phyloP scores from a whole-genome alignment of 2,113 vertebrate species.

The Leptocoma aspasia region DNA sequence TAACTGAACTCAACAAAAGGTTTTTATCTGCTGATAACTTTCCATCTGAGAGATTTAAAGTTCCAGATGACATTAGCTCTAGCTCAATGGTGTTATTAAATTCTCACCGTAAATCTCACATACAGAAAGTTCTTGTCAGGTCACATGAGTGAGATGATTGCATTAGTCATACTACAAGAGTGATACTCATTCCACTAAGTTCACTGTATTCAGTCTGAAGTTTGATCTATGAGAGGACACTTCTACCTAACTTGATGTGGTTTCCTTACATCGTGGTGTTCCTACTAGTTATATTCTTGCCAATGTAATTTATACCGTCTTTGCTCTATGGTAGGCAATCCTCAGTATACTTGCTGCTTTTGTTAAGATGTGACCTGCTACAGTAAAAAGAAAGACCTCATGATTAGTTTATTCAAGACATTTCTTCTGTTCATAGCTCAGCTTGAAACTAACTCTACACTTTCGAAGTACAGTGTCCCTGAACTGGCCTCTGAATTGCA shows the following conservation, averaged over 20 bases:
- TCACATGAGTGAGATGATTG: conserved; percentile 40
- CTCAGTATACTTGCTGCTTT: background rate
- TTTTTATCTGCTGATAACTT: conserved; percentile 59
- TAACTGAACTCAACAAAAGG: conserved; percentile 54
- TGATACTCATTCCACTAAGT: conserved; percentile 4
- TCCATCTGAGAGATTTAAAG: conserved; percentile 60
- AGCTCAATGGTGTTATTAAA: conserved; percentile 61
- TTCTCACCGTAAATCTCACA: conserved; percentile 54
- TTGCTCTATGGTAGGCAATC: background rate
- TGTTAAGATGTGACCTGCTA: background rate
- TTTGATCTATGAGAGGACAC: background rate
- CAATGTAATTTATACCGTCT: background rate
- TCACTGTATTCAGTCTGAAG: conserved; percentile 4
- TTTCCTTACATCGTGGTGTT: background rate
- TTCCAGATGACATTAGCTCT: conserved; percentile 41
- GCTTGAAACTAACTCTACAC: background rate
- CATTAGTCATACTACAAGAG: conserved; percentile 33
- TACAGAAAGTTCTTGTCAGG: conserved; percentile 54
- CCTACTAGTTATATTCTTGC: background rate
- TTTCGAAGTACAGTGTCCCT: background rate
- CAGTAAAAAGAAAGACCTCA: background rate
- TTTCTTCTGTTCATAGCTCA: background rate
- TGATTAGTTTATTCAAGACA: background rate
- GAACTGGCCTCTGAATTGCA: background rate
- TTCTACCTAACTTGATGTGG: background rate